phyloP scores from a whole-genome alignment of 2,797 vertebrate species.

The Lophius americanus region DNA sequence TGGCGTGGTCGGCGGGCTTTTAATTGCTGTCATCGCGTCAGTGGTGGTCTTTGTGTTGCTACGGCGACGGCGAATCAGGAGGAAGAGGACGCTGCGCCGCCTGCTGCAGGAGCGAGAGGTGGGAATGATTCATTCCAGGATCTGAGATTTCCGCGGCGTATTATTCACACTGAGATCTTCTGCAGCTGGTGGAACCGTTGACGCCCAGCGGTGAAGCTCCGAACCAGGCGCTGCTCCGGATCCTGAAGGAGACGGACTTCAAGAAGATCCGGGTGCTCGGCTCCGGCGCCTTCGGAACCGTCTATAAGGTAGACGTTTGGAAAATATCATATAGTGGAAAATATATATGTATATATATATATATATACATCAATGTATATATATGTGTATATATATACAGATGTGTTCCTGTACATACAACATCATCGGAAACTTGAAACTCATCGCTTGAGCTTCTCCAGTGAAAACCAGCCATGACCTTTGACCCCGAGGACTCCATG shows the following conservation, averaged over 20 bases:
- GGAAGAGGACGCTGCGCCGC: constrained; percentile 88
- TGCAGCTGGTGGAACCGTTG: constrained; percentile 90
- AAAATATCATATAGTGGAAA: no score
- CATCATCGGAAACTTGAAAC: no score
- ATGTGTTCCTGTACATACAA: no score
- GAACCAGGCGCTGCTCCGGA: constrained; percentile 91
- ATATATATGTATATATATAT: no score
- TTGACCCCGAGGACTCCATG: neutral
- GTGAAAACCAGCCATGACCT: no score
- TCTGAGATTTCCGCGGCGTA: no score
- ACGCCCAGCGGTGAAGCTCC: constrained; percentile 93
- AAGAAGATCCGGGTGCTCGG: constrained; percentile 92
- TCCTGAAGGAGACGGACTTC: constrained; percentile 95
- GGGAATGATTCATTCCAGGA: neutral
- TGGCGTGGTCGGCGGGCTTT: constrained; percentile 84
- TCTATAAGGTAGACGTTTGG: constrained; percentile 85
- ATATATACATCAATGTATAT: no score
- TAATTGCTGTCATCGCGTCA: constrained; percentile 80
- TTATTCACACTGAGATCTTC: neutral
- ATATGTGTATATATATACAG: no score
- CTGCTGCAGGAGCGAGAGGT: constrained; percentile 93
- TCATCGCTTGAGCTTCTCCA: no score
- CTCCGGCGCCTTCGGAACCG: constrained; percentile 93
- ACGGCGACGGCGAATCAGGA: constrained; percentile 84
- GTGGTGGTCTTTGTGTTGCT: constrained; percentile 83